Percentiles rank a stretch among this genome's conserved stretches.
Conservation (phyloP, 2,888 invertebrate genomes). For the Sussaba pulchella region DNA sequence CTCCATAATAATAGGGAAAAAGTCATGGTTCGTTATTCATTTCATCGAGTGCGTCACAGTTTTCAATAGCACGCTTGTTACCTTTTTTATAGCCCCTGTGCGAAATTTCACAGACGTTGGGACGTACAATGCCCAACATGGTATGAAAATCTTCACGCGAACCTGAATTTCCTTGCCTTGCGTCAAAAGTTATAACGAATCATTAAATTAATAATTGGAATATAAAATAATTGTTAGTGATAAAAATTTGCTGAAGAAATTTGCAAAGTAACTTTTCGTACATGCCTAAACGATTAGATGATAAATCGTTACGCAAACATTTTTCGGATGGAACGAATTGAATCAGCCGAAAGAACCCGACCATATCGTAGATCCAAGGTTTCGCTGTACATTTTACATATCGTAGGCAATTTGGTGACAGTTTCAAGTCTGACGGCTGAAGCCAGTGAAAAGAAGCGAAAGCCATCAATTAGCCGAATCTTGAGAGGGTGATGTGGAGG, state of each 20-base stretch:
- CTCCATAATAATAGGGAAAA: constrained; percentile 42
- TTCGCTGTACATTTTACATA: constrained; percentile 28
- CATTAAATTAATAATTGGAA: no score
- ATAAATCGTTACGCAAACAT: background rate
- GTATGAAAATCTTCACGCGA: background rate
- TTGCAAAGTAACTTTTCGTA: no score
- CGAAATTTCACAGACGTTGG: background rate
- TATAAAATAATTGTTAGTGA: no score
- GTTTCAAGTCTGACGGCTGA: constrained; percentile 20
- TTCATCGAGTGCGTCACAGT: constrained; percentile 53
- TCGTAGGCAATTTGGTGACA: constrained; percentile 58
- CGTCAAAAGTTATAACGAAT: no score
- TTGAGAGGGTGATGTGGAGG: constrained; percentile 37
- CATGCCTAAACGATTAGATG: no score
- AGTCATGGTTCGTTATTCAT: constrained; percentile 43
- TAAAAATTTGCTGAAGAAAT: no score
- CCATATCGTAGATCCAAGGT: constrained; percentile 22
- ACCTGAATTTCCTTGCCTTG: no score
- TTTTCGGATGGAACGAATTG: background rate
- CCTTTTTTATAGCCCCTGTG: constrained; percentile 35
- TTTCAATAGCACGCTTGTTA: constrained; percentile 61
- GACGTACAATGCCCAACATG: background rate
- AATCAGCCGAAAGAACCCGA: background rate
- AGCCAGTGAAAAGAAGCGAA: constrained; percentile 41
- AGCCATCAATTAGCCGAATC: constrained; percentile 64